A percentile compares a stretch with the other conserved stretches of the same genome.
These are phyloP conservation scores for Tortricodes alternella DNA, from an alignment of 2,888 invertebrate genomes.

Conservation along the genomic window DNA sequence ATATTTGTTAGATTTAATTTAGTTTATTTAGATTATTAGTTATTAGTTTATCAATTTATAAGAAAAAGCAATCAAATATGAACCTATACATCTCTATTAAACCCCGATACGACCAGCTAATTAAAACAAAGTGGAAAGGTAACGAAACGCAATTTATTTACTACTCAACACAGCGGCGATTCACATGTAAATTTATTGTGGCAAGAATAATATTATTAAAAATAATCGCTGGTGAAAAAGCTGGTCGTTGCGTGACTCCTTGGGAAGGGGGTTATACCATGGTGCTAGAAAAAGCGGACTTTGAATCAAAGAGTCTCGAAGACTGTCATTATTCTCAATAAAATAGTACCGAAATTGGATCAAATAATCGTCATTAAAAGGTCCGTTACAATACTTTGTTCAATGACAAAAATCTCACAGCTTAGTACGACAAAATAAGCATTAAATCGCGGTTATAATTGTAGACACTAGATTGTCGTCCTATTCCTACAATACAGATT, in stretches of 20 bases:
- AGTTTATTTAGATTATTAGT: too few relatives aligned
- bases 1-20: too few relatives aligned
- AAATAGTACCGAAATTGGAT: too few relatives aligned
- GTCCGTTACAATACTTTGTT: too few relatives aligned
- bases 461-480: too few relatives aligned
- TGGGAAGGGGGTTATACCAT: slow-evolving; percentile 29
- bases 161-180: slow-evolving; percentile 72
- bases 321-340: too few relatives aligned
- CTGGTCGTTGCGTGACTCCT: slow-evolving; percentile 64
- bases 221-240: slow-evolving; percentile 73
- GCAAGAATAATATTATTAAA: slow-evolving; percentile 72
- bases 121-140: slow-evolving; percentile 68
- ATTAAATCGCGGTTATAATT: too few relatives aligned
- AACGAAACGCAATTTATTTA: slow-evolving; percentile 75
- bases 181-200: slow-evolving; percentile 68
- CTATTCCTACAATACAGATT: too few relatives aligned
- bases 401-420: too few relatives aligned
- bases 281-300: slow-evolving; percentile 27
- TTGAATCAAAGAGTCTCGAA: not conserved
- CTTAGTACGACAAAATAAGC: too few relatives aligned
- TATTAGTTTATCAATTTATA: too few relatives aligned
- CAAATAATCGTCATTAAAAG: too few relatives aligned
- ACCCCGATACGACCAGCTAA: slow-evolving; percentile 48
- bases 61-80: slow-evolving; percentile 5
- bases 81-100: slow-evolving; percentile 25